Base-by-base conservation (phyloP, 1,140 invertebrate genomes). In the Aphidius ervi region DNA sequence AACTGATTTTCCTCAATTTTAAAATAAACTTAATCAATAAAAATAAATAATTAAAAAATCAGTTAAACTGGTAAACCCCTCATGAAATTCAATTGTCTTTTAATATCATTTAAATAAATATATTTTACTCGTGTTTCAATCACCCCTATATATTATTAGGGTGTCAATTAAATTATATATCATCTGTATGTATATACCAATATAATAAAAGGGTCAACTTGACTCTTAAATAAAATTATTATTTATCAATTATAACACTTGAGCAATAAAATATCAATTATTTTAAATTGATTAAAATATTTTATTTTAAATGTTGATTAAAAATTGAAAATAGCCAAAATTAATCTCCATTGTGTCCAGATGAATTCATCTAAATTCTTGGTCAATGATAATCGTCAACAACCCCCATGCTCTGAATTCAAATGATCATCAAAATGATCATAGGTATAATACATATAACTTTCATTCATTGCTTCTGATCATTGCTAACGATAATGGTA, bases 81-180 rank as follows among this genome's bases (percentile, higher is more conserved):
- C n/a, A 75, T 78, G 73, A 79, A 79, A 79, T 78, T 78, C 75
- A 78, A 78, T 78, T 78, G 75, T 75, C 76, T 72, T 16, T 0
- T 77, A 71, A 67, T 74, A 72, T 71, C 71, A 77, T 74, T 72
- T 72, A 47, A 2, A 31, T 31, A 31, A 31, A 31, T 31, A 31
- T 31, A 31, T 31, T 31, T 62, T 48, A 60, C 71, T 68, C 71
- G 65, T 57, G 59, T 63, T 63, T 63, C 69, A 78, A 77, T 72
- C 72, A 71, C 74, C 75, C 76, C 75, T 63, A 62, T 69, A n/a
- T 68, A 66, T 72, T 74, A 75, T 77, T 76, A 74, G 67, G 72
- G 70, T 73, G 72, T 74, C 74, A 77, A 76, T 77, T 77, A 74
- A 77, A 77, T 77, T 77, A 77, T 77, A 77, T 46, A 65, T 62